Evolutionary conservation across 2,888 invertebrate species (phyloP).

Genomic region (Allygus modestus): DNA sequence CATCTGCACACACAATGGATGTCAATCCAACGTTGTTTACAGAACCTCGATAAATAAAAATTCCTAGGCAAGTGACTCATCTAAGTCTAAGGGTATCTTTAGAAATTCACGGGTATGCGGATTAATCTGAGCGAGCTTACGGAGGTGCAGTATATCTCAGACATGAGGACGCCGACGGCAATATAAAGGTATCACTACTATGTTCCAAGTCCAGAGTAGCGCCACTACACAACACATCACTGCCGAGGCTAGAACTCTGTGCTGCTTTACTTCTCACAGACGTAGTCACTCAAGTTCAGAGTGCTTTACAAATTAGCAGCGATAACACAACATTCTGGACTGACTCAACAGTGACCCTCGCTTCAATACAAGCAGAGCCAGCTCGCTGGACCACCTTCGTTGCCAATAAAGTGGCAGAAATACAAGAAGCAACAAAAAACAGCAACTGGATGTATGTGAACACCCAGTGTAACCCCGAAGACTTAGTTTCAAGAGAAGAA

Average conservation of each 20-base stretch:
- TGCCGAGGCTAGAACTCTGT: conserved; percentile 40
- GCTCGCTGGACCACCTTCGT: conserved; percentile 69
- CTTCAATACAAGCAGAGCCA: conserved; percentile 62
- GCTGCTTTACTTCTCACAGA: conserved; percentile 31
- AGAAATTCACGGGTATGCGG: conserved; percentile 30
- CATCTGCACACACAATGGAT: not conserved
- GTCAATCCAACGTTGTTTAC: not conserved
- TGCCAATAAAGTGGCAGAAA: conserved; percentile 68
- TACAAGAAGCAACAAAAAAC: conserved; percentile 60
- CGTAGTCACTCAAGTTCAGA: not conserved
- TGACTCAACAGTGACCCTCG: conserved; percentile 8
- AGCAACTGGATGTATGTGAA: conserved; percentile 16
- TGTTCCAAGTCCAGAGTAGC: conserved; percentile 29
- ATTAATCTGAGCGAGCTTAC: conserved; percentile 37
- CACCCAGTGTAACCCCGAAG: not conserved
- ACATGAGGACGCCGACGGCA: conserved; percentile 32
- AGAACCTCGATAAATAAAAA: not conserved
- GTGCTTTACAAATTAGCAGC: not conserved
- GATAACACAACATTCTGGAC: conserved; percentile 47
- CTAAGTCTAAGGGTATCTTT: not conserved
- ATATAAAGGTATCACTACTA: not conserved
- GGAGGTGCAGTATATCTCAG: conserved; percentile 17
- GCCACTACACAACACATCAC: conserved; percentile 33
- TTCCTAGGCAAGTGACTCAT: conserved; percentile 36
- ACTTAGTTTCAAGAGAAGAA: not conserved